phyloP scores from a whole-genome alignment of 2,888 invertebrate species.

The Parelbella ahira region DNA sequence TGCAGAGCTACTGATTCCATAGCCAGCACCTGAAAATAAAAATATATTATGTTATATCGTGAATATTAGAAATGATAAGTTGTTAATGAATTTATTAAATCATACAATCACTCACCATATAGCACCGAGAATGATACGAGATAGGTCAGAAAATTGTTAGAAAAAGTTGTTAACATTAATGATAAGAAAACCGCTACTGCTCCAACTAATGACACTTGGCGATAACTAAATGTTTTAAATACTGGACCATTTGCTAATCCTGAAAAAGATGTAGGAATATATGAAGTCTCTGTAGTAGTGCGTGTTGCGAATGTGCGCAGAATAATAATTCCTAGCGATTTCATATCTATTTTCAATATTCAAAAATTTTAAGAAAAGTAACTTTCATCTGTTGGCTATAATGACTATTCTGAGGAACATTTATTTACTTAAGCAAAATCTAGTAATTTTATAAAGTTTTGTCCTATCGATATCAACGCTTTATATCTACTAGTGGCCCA shows the following conservation, averaged over 20 bases:
- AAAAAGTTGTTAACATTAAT: constrained; percentile 81
- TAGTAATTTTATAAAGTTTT: too few relatives aligned
- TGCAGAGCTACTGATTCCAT: constrained; percentile 84
- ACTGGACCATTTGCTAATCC: constrained; percentile 86
- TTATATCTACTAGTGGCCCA: too few relatives aligned
- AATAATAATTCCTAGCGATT: too few relatives aligned
- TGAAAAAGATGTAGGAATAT: constrained; percentile 63
- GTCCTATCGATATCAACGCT: too few relatives aligned
- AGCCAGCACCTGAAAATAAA: constrained; percentile 75
- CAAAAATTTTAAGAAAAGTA: too few relatives aligned
- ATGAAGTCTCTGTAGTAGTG: too few relatives aligned
- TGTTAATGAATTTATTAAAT: too few relatives aligned
- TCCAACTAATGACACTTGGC: constrained; percentile 84
- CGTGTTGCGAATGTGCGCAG: too few relatives aligned
- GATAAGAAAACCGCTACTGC: constrained; percentile 81
- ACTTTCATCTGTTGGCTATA: too few relatives aligned
- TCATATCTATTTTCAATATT: background rate
- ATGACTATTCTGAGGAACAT: too few relatives aligned
- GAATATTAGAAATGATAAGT: too few relatives aligned
- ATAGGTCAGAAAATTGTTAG: constrained; percentile 82
- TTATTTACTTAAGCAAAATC: too few relatives aligned
- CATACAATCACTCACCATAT: constrained; percentile 84
- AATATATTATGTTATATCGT: background rate
- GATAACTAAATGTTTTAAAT: constrained; percentile 83
- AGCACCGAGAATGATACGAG: constrained; percentile 83